These are phyloP conservation scores for Quadriops clusia DNA, from an alignment of 2,888 invertebrate genomes.

Conservation along the genomic window DNA sequence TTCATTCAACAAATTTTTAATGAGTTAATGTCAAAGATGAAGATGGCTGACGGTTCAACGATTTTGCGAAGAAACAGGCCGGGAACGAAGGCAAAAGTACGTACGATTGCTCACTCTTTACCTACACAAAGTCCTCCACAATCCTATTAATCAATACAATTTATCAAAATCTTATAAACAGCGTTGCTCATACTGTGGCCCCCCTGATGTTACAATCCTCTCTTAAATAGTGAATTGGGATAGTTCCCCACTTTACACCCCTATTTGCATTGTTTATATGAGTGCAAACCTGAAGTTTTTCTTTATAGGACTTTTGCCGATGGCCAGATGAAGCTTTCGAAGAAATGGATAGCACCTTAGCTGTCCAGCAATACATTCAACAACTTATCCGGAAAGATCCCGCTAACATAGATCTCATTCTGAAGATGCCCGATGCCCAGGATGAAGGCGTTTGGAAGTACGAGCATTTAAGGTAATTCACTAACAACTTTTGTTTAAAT, in stretches of 20 bases:
- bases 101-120: too few relatives aligned
- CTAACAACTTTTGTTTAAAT: constrained; percentile 6
- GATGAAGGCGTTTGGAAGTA: constrained; percentile 99
- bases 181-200: too few relatives aligned
- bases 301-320: constrained; percentile 79
- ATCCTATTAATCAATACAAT: too few relatives aligned
- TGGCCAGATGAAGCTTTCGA: constrained; percentile 99
- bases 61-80: constrained; percentile 82
- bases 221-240: too few relatives aligned
- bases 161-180: too few relatives aligned
- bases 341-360: constrained; percentile 98
- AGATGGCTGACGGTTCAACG: constrained; percentile 75
- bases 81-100: constrained; percentile 79
- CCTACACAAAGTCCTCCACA: too few relatives aligned
- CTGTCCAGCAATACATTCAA: constrained; percentile 98
- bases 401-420: constrained; percentile 83
- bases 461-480: constrained; percentile 85
- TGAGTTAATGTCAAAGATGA: constrained; percentile 42
- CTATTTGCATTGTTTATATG: too few relatives aligned
- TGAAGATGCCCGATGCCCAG: constrained; percentile 93
- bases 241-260: too few relatives aligned
- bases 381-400: constrained; percentile 91
- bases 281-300: too few relatives aligned
- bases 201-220: too few relatives aligned
- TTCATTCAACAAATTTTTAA: background rate